phyloP scores from a whole-genome alignment of 2,797 vertebrate genomes.

The Serranus cabrilla region DNA sequence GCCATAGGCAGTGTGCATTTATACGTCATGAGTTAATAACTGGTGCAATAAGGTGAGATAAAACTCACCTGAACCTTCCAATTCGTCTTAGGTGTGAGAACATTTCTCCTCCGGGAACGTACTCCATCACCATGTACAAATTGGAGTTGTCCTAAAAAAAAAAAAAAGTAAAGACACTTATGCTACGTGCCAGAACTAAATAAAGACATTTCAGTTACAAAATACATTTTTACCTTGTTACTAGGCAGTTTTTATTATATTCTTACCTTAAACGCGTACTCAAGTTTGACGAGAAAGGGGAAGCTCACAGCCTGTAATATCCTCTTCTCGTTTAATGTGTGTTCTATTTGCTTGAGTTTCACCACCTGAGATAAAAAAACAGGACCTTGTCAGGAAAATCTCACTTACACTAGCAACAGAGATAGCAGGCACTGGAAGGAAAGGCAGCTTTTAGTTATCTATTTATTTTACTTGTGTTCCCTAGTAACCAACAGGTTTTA shows the following conservation, averaged over 20 bases:
- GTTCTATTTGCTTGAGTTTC: conserved; percentile 99
- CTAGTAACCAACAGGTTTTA: conserved; percentile 18
- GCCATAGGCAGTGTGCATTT: background rate
- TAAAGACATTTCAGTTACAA: background rate
- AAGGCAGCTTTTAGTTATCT: conserved; percentile 24
- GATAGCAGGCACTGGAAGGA: conserved; percentile 15
- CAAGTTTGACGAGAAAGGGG: conserved; percentile 97
- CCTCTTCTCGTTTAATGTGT: conserved; percentile 99
- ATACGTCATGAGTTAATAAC: background rate
- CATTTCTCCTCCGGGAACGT: conserved; percentile 99
- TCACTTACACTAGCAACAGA: conserved; percentile 30
- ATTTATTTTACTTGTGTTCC: conserved; percentile 22
- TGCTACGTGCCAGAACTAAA: background rate
- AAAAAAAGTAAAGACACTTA: background rate
- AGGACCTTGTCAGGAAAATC: conserved; percentile 44
- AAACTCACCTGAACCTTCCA: conserved; percentile 95
- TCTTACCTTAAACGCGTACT: conserved; percentile 98
- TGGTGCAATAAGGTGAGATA: background rate
- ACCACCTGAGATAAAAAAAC: conserved; percentile 89
- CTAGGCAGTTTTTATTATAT: background rate
- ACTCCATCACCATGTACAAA: conserved; percentile 99
- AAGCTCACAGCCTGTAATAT: conserved; percentile 99
- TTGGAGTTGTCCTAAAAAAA: conserved; percentile 96
- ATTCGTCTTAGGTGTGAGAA: conserved; percentile 99
- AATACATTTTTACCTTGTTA: too few relatives aligned